Base-by-base conservation (phyloP, 2,113 vertebrate genomes). In the Ptyas mucosa region DNA sequence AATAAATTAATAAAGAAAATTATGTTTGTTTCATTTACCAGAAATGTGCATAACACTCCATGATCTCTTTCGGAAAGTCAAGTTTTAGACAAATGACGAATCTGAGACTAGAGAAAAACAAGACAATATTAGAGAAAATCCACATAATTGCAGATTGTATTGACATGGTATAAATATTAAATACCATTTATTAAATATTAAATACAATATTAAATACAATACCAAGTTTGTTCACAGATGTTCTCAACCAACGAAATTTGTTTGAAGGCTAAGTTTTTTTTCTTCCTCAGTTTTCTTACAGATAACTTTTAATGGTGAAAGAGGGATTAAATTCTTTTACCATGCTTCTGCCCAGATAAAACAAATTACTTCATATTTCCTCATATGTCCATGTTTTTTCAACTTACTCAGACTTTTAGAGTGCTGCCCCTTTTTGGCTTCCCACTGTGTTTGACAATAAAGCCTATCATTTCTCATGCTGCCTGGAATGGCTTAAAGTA, bases 1-100 rank as follows among this genome's bases (percentile, higher is more conserved):
- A 81, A 18, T 81, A 43, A 81, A 43, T 43, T 81, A 81, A 43
- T 43, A 23, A 46, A 49, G 23, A 52, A 91, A 89, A 89, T 0
- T 87, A 15, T 86, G 53, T 12, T 85, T 0, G 29, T 43, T 85
- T 49, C 23, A 89, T 75, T 95, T 96, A 97, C 95, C 96, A 8
- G 0, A 46, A 88, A 91, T 61, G 55, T 51, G 1, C 52, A 87
- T 53, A 34, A 51, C 87, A 92, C 90, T 64, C 54, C 92, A 94
- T 94, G 94, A 95, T 95, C 91, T 93, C 88, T 39, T 92, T 54
- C 39, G 11, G 15, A 14, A 26, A 89, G 90, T 46, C 39, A 53
- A 90, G 92, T 91, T 26, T 5, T 81, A 3, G 7, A 0, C 61
- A 89, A 54, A 46, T 21, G 51, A 54, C 54, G 51, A 93, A 94